Percentiles rank a stretch among this genome's conserved stretches.
Conservation (phyloP, 2,113 vertebrate species). For the Chamaetylas fuelleborni region DNA sequence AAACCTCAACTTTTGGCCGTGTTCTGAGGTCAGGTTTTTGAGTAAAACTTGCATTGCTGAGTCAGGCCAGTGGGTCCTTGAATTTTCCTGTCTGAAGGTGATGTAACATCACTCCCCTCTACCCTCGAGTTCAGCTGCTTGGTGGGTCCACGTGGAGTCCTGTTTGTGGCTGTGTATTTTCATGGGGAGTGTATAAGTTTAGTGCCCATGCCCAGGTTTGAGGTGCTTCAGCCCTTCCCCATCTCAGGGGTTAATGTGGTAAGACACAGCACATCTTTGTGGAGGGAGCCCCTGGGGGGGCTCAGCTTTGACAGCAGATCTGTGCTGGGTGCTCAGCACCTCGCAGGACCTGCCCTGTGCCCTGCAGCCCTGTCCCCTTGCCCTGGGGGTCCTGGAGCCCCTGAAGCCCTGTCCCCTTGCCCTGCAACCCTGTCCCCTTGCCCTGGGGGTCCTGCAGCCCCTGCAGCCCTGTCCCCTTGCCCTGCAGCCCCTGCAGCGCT, state of each 20-base stretch:
- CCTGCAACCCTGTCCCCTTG: neutral
- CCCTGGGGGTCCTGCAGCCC: neutral
- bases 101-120: neutral
- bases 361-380: neutral
- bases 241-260: fast-evolving
- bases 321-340: neutral
- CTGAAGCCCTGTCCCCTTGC: neutral
- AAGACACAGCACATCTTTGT: neutral
- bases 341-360: neutral
- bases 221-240: neutral
- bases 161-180: neutral
- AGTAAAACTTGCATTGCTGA: neutral
- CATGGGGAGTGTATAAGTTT: fast-evolving
- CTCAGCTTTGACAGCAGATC: neutral
- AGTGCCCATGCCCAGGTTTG: neutral
- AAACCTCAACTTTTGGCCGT: neutral
- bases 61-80: neutral
- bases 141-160: fast-evolving
- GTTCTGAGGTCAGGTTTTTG: neutral
- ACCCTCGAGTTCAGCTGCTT: neutral
- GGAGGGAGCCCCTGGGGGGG: neutral
- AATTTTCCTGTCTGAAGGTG: neutral
- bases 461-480: neutral
- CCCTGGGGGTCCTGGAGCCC: neutral
- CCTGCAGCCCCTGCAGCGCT: too few relatives aligned